Percentiles rank a stretch among this genome's conserved stretches.
Conservation (phyloP, 2,797 vertebrate genomes). For the Morelia viridis region DNA sequence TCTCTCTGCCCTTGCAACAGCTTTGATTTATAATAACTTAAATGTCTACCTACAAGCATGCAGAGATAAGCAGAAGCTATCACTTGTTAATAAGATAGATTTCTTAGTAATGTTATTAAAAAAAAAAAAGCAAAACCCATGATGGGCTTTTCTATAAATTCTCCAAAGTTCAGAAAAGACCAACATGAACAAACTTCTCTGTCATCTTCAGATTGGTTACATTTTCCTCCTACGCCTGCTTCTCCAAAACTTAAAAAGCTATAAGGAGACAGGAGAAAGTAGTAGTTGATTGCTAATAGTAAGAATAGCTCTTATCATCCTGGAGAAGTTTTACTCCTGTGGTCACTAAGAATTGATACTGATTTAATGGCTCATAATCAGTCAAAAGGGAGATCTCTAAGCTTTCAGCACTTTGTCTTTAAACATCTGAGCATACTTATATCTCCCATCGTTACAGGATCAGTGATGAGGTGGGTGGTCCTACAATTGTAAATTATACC, state of each 20-base stretch:
- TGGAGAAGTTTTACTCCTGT: neutral
- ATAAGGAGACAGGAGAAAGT: neutral
- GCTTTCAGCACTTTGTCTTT: neutral
- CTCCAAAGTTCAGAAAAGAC: neutral
- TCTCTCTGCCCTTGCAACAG: slow-evolving; percentile 7
- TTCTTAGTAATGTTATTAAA: neutral
- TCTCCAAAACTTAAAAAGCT: neutral
- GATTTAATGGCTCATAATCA: neutral
- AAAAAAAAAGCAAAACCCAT: neutral
- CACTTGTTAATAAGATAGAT: neutral
- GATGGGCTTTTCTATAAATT: neutral
- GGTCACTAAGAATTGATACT: neutral
- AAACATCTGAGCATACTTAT: neutral
- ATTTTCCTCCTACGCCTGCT: too few species aligned
- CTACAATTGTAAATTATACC: neutral
- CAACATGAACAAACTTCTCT: neutral
- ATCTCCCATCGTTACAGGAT: neutral
- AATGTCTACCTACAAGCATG: neutral
- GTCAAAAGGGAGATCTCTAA: neutral
- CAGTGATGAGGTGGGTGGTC: neutral
- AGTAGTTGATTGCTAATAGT: neutral
- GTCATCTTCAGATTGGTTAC: neutral
- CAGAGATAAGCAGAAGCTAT: neutral
- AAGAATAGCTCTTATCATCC: neutral
- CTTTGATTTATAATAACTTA: slow-evolving; percentile 27